Evolutionary conservation across 2,888 invertebrate species (phyloP).

Genomic region (Nomada lathburiana): DNA sequence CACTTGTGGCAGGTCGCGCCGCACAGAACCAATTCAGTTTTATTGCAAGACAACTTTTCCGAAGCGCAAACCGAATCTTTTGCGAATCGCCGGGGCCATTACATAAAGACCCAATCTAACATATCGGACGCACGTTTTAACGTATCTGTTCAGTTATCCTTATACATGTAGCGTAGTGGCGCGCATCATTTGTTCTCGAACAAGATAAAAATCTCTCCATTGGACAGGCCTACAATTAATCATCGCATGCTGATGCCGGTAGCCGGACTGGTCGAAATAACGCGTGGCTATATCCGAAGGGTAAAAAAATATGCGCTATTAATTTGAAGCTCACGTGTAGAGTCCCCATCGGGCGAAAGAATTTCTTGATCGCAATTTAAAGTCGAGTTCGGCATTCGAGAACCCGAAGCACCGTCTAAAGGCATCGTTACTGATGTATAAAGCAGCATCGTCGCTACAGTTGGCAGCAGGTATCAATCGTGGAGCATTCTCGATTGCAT

Average conservation of each 20-base stretch:
- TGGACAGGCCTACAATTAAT: not conserved
- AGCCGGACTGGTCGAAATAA: not conserved
- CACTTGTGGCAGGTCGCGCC: no score
- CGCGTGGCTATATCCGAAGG: not conserved
- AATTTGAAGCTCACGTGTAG: not conserved
- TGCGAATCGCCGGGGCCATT: not conserved
- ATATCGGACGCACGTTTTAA: constrained; percentile 4
- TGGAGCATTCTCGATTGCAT: not conserved
- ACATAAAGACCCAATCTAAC: not conserved
- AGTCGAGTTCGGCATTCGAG: not conserved
- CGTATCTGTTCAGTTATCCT: constrained; percentile 4
- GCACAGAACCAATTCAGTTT: no score
- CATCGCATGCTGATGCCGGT: not conserved
- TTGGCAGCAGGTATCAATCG: constrained; percentile 36
- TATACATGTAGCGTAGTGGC: not conserved
- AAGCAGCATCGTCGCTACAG: constrained; percentile 53
- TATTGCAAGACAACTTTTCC: no score
- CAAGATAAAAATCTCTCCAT: constrained; percentile 7
- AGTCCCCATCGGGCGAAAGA: not conserved
- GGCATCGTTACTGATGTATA: constrained; percentile 37
- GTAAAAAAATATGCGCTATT: constrained; percentile 11
- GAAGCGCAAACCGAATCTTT: not conserved
- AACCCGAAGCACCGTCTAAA: constrained; percentile 22
- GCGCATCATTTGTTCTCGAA: constrained; percentile 11
- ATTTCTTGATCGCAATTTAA: constrained; percentile 3